A percentile compares a stretch with the other conserved stretches of the same genome.
Conservation (phyloP, 2,113 vertebrate genomes). For the Boleophthalmus pectinirostris region DNA sequence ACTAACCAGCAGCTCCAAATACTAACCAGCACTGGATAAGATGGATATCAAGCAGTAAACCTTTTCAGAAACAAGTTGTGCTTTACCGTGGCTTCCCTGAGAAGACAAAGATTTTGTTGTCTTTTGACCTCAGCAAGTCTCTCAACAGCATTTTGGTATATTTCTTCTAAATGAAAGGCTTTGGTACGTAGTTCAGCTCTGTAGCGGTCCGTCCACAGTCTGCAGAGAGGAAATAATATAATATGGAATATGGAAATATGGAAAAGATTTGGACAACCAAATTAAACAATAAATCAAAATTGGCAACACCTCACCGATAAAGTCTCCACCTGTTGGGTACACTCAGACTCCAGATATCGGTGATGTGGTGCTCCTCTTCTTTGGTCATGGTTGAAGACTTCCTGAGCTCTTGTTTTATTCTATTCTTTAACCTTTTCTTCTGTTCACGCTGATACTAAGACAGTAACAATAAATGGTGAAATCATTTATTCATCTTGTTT, state of each 20-base stretch:
- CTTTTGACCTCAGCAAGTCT: constrained; percentile 82
- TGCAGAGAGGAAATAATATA: constrained; percentile 47
- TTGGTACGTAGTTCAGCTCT: constrained; percentile 71
- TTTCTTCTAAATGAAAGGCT: constrained; percentile 68
- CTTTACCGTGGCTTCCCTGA: constrained; percentile 74
- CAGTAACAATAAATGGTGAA: constrained; percentile 3
- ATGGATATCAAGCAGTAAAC: too few relatives aligned
- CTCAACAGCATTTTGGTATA: constrained; percentile 82
- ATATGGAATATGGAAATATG: neutral
- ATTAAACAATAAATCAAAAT: neutral
- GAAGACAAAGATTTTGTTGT: constrained; percentile 81
- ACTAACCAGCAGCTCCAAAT: too few relatives aligned
- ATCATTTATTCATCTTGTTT: too few relatives aligned
- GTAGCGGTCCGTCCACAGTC: constrained; percentile 84
- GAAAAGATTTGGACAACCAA: neutral
- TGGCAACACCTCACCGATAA: constrained; percentile 82
- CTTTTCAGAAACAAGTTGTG: neutral
- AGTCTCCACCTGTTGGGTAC: constrained; percentile 85
- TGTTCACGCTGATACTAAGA: constrained; percentile 76
- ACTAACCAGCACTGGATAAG: too few relatives aligned
- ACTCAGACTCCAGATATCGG: constrained; percentile 83
- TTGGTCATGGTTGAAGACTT: constrained; percentile 80
- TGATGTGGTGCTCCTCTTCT: constrained; percentile 70
- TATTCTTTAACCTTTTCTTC: constrained; percentile 81
- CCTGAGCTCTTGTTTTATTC: constrained; percentile 76